Conservation (phyloP, 2,797 vertebrate genomes). For the Syngnathus rostellatus region DNA sequence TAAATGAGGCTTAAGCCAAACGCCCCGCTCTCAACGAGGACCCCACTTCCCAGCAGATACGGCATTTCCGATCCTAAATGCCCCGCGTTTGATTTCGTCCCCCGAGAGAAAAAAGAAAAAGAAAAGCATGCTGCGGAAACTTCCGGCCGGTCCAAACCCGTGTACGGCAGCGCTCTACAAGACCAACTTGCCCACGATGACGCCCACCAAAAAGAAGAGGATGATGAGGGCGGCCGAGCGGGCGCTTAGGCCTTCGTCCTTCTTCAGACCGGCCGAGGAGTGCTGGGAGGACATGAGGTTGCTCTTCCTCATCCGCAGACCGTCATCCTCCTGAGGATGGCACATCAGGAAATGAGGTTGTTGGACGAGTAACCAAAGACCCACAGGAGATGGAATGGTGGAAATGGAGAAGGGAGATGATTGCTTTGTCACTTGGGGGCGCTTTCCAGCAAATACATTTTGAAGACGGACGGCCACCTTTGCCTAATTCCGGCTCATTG, state of each 20-base stretch:
- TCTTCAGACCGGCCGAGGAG: constrained; percentile 68
- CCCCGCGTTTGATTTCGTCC: constrained; percentile 49
- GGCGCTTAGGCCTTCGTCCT: constrained; percentile 84
- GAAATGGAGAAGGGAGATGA: constrained; percentile 13
- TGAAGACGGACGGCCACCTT: background rate
- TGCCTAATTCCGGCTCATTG: background rate
- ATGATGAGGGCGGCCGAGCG: constrained; percentile 84
- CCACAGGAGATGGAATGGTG: background rate
- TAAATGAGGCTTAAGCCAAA: constrained; percentile 43
- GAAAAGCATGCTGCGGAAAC: constrained; percentile 65
- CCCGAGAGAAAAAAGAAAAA: constrained; percentile 21
- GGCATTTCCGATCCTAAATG: constrained; percentile 75
- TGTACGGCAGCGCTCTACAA: constrained; percentile 79
- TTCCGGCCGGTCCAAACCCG: constrained; percentile 50
- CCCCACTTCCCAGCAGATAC: constrained; percentile 62
- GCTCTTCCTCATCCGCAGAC: constrained; percentile 88
- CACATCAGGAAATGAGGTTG: background rate
- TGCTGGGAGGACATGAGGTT: constrained; percentile 76
- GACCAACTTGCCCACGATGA: constrained; percentile 92
- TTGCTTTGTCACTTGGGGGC: background rate
- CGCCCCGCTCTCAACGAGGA: constrained; percentile 74
- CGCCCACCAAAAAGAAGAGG: constrained; percentile 90
- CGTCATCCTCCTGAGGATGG: constrained; percentile 81
- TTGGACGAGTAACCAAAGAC: background rate
- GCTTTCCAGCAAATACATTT: background rate